These are phyloP conservation scores for Brachycybe producta DNA, from an alignment of 2,888 invertebrate species.

Conservation along the genomic window DNA sequence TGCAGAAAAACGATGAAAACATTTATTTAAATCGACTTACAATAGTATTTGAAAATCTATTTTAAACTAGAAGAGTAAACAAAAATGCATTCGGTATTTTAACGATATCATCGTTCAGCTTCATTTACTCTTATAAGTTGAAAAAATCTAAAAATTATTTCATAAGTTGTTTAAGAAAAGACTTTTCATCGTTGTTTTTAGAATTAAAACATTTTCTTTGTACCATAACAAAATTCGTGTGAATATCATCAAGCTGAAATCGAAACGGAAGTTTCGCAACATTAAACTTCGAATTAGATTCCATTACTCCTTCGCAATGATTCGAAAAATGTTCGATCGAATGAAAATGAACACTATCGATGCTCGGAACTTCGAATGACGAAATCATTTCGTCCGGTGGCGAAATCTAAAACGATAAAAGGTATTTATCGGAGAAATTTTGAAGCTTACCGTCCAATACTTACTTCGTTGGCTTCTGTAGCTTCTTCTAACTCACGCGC, in stretches of 20 bases:
- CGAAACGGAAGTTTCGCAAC: slow-evolving; percentile 50
- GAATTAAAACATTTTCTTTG: no score
- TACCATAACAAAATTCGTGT: slow-evolving; percentile 75
- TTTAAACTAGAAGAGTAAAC: no score
- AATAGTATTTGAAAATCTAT: no score
- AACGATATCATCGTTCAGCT: no score
- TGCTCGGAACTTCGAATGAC: slow-evolving; percentile 60
- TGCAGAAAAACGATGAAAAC: no score
- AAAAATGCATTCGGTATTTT: no score
- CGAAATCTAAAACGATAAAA: slow-evolving; percentile 40
- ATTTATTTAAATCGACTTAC: no score
- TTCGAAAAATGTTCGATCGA: slow-evolving; percentile 23
- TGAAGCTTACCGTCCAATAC: slow-evolving; percentile 11
- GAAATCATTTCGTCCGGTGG: slow-evolving; percentile 58
- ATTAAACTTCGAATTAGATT: slow-evolving; percentile 26
- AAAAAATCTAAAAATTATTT: no score
- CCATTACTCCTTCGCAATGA: slow-evolving; percentile 5
- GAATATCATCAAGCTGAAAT: slow-evolving; percentile 62
- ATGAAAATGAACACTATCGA: slow-evolving; percentile 53
- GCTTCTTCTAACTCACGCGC: slow-evolving; percentile 50
- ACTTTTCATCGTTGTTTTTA: no score
- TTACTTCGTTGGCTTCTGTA: slow-evolving; percentile 59
- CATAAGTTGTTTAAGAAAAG: slow-evolving; percentile 29
- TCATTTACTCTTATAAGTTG: no score
- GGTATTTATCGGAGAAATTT: slow-evolving; percentile 3